Conservation (phyloP, 2,888 invertebrate species). For the Leptarthrus brevirostris region DNA sequence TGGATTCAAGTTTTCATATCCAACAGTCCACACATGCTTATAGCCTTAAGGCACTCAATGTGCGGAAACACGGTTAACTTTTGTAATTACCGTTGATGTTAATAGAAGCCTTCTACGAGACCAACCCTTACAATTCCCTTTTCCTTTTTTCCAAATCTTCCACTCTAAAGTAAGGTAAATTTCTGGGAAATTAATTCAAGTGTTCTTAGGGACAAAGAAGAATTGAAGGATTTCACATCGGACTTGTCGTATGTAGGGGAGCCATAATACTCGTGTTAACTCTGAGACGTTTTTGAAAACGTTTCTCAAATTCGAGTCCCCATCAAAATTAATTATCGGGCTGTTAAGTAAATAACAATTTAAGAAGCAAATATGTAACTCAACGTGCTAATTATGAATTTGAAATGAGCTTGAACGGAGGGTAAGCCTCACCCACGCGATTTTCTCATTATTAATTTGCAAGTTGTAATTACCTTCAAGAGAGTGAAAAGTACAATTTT, state of each 20-base stretch:
- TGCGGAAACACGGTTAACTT: constrained; percentile 40
- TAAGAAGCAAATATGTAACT: constrained; percentile 35
- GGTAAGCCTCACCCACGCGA: background rate
- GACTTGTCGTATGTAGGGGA: constrained; percentile 8
- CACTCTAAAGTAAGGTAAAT: background rate
- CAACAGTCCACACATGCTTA: background rate
- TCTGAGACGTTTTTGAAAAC: constrained; percentile 11
- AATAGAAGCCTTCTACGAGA: constrained; percentile 23
- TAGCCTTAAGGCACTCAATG: background rate
- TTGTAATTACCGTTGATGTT: constrained; percentile 47
- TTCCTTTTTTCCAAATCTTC: constrained; percentile 16
- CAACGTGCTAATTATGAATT: constrained; percentile 39
- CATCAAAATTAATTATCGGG: constrained; percentile 35
- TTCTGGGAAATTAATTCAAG: constrained; percentile 42
- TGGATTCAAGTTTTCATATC: constrained; percentile 4
- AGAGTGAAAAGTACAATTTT: background rate
- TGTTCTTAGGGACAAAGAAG: constrained; percentile 1
- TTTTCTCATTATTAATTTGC: constrained; percentile 25
- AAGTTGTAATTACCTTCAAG: constrained; percentile 3
- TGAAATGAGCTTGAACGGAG: constrained; percentile 21
- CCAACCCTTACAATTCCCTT: background rate
- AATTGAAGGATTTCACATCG: constrained; percentile 4
- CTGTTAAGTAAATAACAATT: constrained; percentile 43
- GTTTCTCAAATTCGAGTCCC: constrained; percentile 3
- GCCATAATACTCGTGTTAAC: background rate